These are phyloP conservation scores for Phataginus tricuspis DNA, from an alignment of 2,797 vertebrate species.

Conservation along the genomic window DNA sequence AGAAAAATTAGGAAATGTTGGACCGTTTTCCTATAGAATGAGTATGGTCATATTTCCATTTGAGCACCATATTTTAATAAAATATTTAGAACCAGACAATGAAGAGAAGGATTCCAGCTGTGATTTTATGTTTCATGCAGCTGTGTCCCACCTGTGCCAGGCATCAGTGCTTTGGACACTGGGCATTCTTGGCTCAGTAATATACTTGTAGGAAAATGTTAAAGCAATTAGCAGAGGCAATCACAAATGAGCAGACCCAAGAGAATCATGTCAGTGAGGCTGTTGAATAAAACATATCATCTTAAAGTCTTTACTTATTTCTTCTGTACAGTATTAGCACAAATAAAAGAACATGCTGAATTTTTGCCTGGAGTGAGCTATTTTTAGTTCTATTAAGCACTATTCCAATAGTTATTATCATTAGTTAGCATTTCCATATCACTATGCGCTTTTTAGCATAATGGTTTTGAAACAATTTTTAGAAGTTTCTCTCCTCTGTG, in stretches of 20 bases:
- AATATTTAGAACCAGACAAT: slow-evolving; percentile 44
- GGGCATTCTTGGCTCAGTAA: slow-evolving; percentile 54
- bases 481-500: slow-evolving; percentile 41
- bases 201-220: slow-evolving; percentile 66
- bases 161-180: background rate
- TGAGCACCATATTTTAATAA: slow-evolving; percentile 5
- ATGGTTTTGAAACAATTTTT: slow-evolving; percentile 23
- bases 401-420: slow-evolving; percentile 30
- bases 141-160: slow-evolving; percentile 55
- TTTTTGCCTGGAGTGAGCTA: slow-evolving; percentile 34
- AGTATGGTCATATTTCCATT: background rate
- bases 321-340: slow-evolving; percentile 66
- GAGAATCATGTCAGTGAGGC: slow-evolving; percentile 53
- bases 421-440: slow-evolving; percentile 65
- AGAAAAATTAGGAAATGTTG: background rate
- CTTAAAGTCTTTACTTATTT: slow-evolving; percentile 62
- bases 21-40: slow-evolving; percentile 2
- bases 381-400: slow-evolving; percentile 58
- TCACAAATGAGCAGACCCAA: slow-evolving; percentile 50
- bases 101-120: slow-evolving; percentile 48
- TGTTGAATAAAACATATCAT: slow-evolving; percentile 69
- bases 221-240: slow-evolving; percentile 68
- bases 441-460: slow-evolving; percentile 44
- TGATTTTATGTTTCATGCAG: slow-evolving; percentile 41
- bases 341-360: slow-evolving; percentile 58